A percentile compares a stretch with the other conserved stretches of the same genome.
phyloP scores from a whole-genome alignment of 2,888 invertebrate species.

The Zhengitettix transpicula region DNA sequence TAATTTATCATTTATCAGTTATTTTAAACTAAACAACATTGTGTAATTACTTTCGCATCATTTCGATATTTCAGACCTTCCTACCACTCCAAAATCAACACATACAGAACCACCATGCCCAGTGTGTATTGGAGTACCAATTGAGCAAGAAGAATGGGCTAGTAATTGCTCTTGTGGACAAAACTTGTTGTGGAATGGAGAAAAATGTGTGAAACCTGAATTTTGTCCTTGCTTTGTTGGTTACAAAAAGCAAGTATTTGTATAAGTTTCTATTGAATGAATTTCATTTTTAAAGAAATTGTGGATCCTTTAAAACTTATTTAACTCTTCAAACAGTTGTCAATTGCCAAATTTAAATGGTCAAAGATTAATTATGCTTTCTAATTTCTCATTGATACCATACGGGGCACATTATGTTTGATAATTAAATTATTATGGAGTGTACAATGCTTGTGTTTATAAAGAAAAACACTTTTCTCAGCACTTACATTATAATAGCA shows the following conservation, averaged over 20 bases:
- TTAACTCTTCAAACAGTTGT: no score
- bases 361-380: no score
- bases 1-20: not conserved
- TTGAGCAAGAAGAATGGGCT: conserved; percentile 14
- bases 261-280: not conserved
- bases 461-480: no score
- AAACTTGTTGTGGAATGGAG: conserved; percentile 54
- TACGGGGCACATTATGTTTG: no score
- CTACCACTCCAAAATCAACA: not conserved
- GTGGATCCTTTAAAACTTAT: no score
- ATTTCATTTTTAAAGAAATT: not conserved
- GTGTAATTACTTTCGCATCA: not conserved
- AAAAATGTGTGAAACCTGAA: conserved; percentile 44
- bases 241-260: conserved; percentile 35
- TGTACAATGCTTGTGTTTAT: no score
- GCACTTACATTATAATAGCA: no score
- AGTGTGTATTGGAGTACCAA: conserved; percentile 21
- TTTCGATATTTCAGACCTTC: not conserved
- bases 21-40: not conserved
- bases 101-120: conserved; percentile 12
- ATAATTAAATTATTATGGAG: no score
- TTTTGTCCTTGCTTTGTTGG: conserved; percentile 63
- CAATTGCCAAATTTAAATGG: no score
- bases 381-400: no score
- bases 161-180: conserved; percentile 27